These are phyloP conservation scores for Hypercompe scribonia DNA, from an alignment of 2,888 invertebrate species.

Conservation along the genomic window DNA sequence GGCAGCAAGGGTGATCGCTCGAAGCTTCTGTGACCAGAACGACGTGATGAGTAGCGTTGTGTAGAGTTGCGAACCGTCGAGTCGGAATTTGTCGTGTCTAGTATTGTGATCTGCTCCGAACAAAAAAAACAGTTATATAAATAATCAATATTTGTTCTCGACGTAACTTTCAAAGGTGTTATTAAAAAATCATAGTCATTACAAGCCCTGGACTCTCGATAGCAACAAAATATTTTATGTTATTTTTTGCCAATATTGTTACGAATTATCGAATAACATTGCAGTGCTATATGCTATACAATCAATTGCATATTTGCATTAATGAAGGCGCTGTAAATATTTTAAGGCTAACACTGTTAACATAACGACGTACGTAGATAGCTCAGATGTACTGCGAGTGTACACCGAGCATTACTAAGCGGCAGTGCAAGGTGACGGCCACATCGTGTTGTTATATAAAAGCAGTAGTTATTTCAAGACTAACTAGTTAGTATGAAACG, in stretches of 20 bases:
- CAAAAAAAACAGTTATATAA: background rate
- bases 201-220: background rate
- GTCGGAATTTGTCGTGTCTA: conserved; percentile 61
- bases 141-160: background rate
- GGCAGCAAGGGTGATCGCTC: conserved; percentile 43
- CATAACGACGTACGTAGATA: background rate
- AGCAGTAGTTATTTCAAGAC: conserved; percentile 12
- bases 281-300: background rate
- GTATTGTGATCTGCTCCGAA: conserved; percentile 54
- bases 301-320: background rate
- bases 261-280: background rate
- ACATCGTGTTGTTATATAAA: background rate
- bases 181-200: background rate
- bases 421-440: conserved; percentile 3
- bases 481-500: conserved; percentile 11
- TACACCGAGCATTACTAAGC: background rate
- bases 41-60: conserved; percentile 31
- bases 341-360: background rate
- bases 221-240: background rate
- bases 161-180: background rate
- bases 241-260: background rate
- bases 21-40: conserved; percentile 36
- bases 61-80: conserved; percentile 30
- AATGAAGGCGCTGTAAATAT: background rate
- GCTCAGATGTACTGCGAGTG: background rate